These are phyloP conservation scores for Tigriopus californicus DNA, from an alignment of 2,888 invertebrate genomes.

Conservation along the genomic window DNA sequence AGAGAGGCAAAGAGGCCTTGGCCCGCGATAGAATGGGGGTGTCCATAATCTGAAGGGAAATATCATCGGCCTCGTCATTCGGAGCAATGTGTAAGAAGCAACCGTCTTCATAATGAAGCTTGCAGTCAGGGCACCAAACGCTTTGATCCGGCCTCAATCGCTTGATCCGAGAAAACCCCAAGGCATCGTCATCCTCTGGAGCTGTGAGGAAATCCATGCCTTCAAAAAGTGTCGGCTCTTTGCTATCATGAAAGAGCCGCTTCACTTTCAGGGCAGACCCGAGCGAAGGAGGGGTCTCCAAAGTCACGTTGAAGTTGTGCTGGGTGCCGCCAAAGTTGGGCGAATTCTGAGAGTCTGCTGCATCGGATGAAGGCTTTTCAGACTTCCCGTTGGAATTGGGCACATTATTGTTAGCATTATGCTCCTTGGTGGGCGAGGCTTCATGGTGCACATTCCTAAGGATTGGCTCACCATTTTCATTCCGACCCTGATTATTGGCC, in stretches of 20 bases:
- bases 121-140: constrained; percentile 29
- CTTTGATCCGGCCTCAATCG: neutral
- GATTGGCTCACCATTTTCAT: neutral
- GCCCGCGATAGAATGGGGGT: constrained; percentile 37
- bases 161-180: neutral
- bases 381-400: neutral
- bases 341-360: neutral
- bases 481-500: too few species aligned
- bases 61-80: constrained; percentile 19
- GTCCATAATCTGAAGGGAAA: neutral
- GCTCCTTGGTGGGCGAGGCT: neutral
- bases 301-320: neutral
- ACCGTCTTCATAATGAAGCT: constrained; percentile 22
- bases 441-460: neutral
- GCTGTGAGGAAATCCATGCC: neutral
- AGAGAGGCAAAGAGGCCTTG: constrained; percentile 51
- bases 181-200: neutral
- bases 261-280: neutral
- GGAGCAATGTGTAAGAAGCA: constrained; percentile 20
- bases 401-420: neutral
- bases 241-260: neutral
- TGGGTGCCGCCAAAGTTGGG: neutral
- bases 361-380: neutral
- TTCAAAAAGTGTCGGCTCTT: neutral
- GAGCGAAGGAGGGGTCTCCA: neutral